phyloP scores from a whole-genome alignment of 2,888 invertebrate species.

The Tachina lurida region DNA sequence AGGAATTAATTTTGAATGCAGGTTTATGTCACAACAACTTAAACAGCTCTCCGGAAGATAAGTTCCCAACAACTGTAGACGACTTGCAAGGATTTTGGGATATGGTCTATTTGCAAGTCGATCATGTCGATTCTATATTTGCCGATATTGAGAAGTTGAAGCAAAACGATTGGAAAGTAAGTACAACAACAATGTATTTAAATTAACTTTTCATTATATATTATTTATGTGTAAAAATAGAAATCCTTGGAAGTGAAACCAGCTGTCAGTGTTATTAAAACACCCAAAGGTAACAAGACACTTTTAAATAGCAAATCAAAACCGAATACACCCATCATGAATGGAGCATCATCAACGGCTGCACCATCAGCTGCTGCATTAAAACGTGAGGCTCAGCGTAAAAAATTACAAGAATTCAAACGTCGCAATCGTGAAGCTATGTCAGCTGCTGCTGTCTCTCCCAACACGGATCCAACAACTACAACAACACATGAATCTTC shows the following conservation, averaged over 20 bases:
- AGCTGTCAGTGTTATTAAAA: conserved; percentile 65
- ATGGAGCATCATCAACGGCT: conserved; percentile 73
- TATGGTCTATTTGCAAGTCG: conserved; percentile 96
- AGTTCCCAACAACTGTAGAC: conserved; percentile 93
- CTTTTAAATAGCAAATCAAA: conserved; percentile 70
- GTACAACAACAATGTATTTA: neutral
- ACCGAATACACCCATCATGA: conserved; percentile 72
- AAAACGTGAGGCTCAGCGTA: conserved; percentile 88
- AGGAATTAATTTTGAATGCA: conserved; percentile 76
- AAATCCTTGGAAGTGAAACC: conserved; percentile 71
- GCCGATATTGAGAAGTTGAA: conserved; percentile 87
- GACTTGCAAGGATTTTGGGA: conserved; percentile 99
- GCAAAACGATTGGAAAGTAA: conserved; percentile 87
- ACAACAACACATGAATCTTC: conserved; percentile 34
- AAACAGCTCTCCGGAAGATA: conserved; percentile 89
- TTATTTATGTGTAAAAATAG: conserved; percentile 69
- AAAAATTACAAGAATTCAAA: conserved; percentile 89
- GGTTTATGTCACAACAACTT: conserved; percentile 87
- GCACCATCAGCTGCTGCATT: conserved; percentile 83
- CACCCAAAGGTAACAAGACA: conserved; percentile 75
- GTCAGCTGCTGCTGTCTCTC: conserved; percentile 67
- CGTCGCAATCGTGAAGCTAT: conserved; percentile 81
- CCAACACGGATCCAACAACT: neutral
- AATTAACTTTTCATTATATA: neutral
- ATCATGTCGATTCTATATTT: conserved; percentile 91